Conservation (phyloP, 2,797 vertebrate genomes). For the Myripristis murdjan region DNA sequence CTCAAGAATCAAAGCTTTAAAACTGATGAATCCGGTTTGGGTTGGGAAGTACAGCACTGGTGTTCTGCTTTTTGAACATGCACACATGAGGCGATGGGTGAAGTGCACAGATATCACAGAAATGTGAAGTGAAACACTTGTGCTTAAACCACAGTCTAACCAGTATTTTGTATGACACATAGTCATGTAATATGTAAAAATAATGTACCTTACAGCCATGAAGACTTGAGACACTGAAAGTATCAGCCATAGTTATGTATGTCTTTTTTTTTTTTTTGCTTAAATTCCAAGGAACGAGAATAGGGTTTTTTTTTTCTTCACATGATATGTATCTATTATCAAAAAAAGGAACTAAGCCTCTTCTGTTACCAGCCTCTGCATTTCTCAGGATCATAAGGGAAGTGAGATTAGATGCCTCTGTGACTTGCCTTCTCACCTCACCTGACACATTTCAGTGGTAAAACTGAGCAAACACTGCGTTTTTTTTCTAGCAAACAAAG, state of each 20-base stretch:
- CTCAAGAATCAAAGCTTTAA: conserved; percentile 28
- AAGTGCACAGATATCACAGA: conserved; percentile 46
- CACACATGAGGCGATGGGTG: conserved; percentile 12
- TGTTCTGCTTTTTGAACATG: conserved; percentile 35
- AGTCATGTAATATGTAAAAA: conserved; percentile 10
- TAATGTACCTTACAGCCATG: neutral
- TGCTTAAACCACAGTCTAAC: conserved; percentile 18
- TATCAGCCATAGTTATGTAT: neutral
- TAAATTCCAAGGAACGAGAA: conserved; percentile 14
- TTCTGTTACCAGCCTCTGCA: conserved; percentile 45
- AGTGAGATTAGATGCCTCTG: conserved; percentile 75
- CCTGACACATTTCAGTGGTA: conserved; percentile 60
- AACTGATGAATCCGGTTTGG: conserved; percentile 20
- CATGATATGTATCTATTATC: conserved; percentile 31
- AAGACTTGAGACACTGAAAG: neutral
- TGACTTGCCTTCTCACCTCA: conserved; percentile 52
- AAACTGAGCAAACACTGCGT: conserved; percentile 40
- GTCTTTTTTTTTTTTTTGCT: conserved; percentile 32
- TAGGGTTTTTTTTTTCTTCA: neutral
- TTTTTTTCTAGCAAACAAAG: conserved; percentile 45
- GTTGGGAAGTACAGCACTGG: conserved; percentile 3
- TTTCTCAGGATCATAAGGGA: conserved; percentile 77
- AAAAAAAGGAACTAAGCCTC: conserved; percentile 66
- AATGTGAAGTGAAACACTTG: conserved; percentile 73
- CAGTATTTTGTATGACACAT: neutral